phyloP scores from a whole-genome alignment of 1,140 invertebrate species.

The Schlechtendalia chinensis region DNA sequence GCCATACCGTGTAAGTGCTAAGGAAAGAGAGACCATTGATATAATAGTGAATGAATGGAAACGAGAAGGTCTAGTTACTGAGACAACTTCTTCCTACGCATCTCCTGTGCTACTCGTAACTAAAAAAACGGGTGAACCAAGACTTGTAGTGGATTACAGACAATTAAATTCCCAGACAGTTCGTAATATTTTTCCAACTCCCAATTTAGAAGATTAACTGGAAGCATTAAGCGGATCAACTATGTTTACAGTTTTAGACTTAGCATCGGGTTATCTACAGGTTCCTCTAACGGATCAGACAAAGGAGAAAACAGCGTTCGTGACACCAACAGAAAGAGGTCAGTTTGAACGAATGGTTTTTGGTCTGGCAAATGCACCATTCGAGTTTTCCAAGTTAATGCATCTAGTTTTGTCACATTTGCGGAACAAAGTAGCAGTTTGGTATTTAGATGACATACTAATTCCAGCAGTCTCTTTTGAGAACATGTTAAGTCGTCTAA shows the following conservation, averaged over 20 bases:
- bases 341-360: constrained; percentile 52
- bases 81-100: background rate
- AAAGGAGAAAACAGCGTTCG: constrained; percentile 54
- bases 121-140: background rate
- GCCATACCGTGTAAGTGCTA: too few relatives aligned
- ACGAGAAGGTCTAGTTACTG: too few relatives aligned
- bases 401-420: background rate
- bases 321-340: constrained; percentile 50
- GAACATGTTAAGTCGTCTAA: too few relatives aligned
- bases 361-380: constrained; percentile 52
- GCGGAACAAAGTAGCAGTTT: background rate
- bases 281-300: constrained; percentile 53
- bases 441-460: constrained; percentile 13
- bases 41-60: too few relatives aligned
- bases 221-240: constrained; percentile 52
- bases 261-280: constrained; percentile 58
- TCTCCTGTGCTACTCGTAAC: background rate
- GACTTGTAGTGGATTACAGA: constrained; percentile 52
- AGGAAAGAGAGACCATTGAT: too few relatives aligned
- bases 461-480: background rate
- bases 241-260: constrained; percentile 59
- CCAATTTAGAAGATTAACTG: constrained; percentile 52
- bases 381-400: constrained; percentile 43
- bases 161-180: constrained; percentile 51
- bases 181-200: constrained; percentile 51